Evolutionary conservation across 2,113 vertebrate species (phyloP).

Genomic region (Apus apus): DNA sequence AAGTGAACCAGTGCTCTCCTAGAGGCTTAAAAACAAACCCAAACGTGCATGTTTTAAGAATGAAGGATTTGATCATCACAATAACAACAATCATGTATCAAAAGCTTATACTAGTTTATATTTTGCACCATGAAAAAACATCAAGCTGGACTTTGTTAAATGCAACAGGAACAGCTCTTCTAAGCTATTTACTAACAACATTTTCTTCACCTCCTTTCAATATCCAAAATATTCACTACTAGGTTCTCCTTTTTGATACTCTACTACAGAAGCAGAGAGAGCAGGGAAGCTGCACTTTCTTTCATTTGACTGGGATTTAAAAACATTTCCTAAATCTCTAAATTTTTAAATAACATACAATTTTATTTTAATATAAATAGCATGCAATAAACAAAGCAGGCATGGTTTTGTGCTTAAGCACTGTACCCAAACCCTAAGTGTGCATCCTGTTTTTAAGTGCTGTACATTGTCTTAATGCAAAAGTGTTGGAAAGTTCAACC

Average conservation of each 20-base stretch:
- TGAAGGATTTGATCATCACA: background rate
- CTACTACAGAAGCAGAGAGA: background rate
- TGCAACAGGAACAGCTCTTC: background rate
- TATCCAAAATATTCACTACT: background rate
- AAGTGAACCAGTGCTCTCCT: background rate
- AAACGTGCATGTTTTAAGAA: background rate
- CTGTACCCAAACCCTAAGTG: background rate
- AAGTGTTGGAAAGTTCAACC: slow-evolving; percentile 16
- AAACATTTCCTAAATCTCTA: background rate
- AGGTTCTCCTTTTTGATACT: background rate
- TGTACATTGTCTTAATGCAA: slow-evolving; percentile 30
- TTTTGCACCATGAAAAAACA: background rate
- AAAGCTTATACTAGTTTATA: background rate
- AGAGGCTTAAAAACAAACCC: background rate
- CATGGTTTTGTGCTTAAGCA: slow-evolving; percentile 1
- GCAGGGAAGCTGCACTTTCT: background rate
- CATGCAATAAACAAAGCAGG: background rate
- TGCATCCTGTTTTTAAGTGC: slow-evolving; percentile 37
- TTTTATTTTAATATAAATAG: slow-evolving; percentile 10
- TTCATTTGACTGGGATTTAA: background rate
- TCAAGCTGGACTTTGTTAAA: background rate
- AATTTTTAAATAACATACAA: background rate
- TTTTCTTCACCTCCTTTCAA: background rate
- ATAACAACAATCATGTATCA: background rate
- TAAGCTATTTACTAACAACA: background rate